Percentiles rank a stretch among this genome's conserved stretches.
phyloP scores from a whole-genome alignment of 2,888 invertebrate species.

The Seira sanloemensis region DNA sequence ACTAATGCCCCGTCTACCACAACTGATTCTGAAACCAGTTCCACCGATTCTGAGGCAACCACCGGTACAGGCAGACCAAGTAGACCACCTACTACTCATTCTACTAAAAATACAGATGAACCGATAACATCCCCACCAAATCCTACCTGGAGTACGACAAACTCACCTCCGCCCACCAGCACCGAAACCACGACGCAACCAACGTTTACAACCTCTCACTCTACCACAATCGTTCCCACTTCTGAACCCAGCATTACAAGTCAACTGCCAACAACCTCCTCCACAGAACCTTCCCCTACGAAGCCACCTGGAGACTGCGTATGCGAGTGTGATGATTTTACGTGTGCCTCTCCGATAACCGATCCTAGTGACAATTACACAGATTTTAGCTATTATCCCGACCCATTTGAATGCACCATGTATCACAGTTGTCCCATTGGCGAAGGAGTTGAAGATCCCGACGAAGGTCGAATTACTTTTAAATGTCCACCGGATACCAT shows the following conservation, averaged over 20 bases:
- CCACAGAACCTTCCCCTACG: neutral
- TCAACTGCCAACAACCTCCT: neutral
- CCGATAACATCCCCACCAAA: no score
- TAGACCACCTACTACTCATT: no score
- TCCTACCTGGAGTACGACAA: neutral
- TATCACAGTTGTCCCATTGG: conserved; percentile 22
- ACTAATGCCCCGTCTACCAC: no score
- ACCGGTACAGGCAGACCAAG: no score
- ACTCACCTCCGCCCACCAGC: neutral
- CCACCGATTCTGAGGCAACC: no score
- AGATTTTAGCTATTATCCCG: conserved; percentile 22
- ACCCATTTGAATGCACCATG: conserved; percentile 33
- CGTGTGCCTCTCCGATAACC: conserved; percentile 3
- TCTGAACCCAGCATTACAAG: neutral
- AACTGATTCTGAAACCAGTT: no score
- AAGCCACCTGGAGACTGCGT: conserved; percentile 15
- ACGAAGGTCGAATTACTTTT: no score
- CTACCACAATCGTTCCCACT: neutral
- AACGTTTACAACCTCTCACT: neutral
- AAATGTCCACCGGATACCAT: conserved; percentile 25
- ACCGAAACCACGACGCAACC: no score
- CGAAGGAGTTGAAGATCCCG: no score
- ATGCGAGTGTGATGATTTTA: conserved; percentile 21
- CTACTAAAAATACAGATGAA: no score
- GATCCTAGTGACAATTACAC: conserved; percentile 3